These are phyloP conservation scores for Mormyrops attenuatus DNA, from an alignment of 2,797 vertebrate species.

Conservation along the genomic window DNA sequence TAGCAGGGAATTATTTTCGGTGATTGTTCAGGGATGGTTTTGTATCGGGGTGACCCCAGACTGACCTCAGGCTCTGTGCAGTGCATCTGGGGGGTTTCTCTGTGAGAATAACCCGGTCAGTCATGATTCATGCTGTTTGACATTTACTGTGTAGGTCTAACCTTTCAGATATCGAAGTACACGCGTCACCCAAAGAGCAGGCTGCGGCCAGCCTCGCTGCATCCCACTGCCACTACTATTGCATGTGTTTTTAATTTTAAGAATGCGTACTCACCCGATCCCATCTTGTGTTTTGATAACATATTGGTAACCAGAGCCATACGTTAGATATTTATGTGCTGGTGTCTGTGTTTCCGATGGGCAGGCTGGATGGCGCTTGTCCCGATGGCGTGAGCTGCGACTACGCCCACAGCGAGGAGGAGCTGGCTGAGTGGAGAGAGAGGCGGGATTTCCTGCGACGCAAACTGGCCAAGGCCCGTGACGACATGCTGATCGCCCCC, in stretches of 20 bases:
- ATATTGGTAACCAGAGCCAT: not conserved
- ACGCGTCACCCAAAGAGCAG: not conserved
- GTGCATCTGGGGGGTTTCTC: not conserved
- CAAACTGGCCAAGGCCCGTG: conserved; percentile 81
- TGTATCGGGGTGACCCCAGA: not conserved
- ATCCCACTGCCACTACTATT: not conserved
- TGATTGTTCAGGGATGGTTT: not conserved
- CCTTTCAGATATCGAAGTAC: not conserved
- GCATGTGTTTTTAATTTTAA: not conserved
- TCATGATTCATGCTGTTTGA: not conserved
- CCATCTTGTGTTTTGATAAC: not conserved
- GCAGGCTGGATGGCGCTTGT: conserved; percentile 59
- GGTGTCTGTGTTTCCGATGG: conserved; percentile 21
- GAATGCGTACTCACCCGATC: not conserved
- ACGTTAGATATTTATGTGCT: not conserved
- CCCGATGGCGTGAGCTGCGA: conserved; percentile 80
- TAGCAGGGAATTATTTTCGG: not conserved
- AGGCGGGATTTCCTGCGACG: conserved; percentile 79
- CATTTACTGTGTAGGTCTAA: not conserved
- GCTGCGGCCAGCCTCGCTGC: not conserved
- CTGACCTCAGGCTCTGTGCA: not conserved
- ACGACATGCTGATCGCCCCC: conserved; percentile 83
- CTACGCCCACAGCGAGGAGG: conserved; percentile 79
- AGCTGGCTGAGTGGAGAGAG: conserved; percentile 84
- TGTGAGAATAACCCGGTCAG: not conserved